These are phyloP conservation scores for Nemurella pictetii DNA, from an alignment of 2,888 invertebrate species.

Conservation along the genomic window DNA sequence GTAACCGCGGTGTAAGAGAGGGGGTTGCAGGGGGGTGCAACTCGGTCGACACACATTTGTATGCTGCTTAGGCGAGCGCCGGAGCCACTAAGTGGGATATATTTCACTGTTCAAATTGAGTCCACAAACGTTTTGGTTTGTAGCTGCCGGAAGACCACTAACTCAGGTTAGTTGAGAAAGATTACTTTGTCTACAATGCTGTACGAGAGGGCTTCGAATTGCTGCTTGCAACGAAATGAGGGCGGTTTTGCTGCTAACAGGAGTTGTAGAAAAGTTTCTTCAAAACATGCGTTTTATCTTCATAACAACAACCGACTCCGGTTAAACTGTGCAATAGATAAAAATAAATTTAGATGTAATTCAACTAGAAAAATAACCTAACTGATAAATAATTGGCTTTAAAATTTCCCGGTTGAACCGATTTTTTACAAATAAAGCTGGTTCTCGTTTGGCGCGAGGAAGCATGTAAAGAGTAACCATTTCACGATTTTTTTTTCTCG, in stretches of 20 bases:
- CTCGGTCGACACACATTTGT: constrained; percentile 33
- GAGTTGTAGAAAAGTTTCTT: too few species aligned
- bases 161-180: constrained; percentile 24
- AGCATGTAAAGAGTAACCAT: not conserved
- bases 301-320: too few species aligned
- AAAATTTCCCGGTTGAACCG: too few species aligned
- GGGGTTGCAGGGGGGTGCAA: not conserved
- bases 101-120: constrained; percentile 38
- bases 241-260: too few species aligned
- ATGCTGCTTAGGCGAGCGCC: constrained; percentile 34
- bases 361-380: too few species aligned
- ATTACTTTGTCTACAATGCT: not conserved
- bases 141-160: constrained; percentile 21
- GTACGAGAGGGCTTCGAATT: not conserved
- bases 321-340: too few species aligned
- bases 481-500: not conserved
- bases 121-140: constrained; percentile 34
- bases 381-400: too few species aligned
- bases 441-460: too few species aligned
- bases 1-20: not conserved
- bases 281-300: too few species aligned
- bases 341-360: too few species aligned
- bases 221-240: too few species aligned
- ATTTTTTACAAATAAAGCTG: too few species aligned
- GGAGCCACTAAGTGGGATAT: constrained; percentile 38